phyloP scores from a whole-genome alignment of 2,888 invertebrate genomes.

The Thecocarcelia acutangulata region DNA sequence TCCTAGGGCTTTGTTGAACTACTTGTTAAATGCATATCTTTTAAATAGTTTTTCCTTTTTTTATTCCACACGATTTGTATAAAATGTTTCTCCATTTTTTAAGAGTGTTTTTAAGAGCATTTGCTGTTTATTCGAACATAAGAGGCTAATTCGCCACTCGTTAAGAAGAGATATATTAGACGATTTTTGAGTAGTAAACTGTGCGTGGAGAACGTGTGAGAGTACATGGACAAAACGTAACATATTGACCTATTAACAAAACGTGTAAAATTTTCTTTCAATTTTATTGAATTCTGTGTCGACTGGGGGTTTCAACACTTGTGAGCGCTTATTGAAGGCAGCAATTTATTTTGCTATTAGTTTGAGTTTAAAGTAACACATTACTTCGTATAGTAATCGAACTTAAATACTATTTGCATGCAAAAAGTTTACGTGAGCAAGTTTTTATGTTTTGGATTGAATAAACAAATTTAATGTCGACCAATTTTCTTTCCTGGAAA shows the following conservation, averaged over 20 bases:
- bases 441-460: too few relatives aligned
- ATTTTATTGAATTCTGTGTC: background rate
- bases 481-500: too few relatives aligned
- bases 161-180: background rate
- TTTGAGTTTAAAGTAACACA: too few relatives aligned
- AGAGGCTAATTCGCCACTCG: background rate
- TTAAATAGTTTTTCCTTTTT: constrained; percentile 37
- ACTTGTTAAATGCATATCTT: constrained; percentile 22
- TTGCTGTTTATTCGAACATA: background rate
- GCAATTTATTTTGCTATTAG: background rate
- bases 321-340: too few relatives aligned
- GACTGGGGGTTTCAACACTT: background rate
- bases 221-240: constrained; percentile 1
- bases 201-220: background rate
- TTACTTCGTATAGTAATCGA: too few relatives aligned
- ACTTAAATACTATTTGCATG: too few relatives aligned
- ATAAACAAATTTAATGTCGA: too few relatives aligned
- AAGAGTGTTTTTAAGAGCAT: constrained; percentile 43
- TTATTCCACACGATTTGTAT: constrained; percentile 8
- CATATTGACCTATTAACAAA: constrained; percentile 46
- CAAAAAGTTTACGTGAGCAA: too few relatives aligned
- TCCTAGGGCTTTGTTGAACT: constrained; percentile 20
- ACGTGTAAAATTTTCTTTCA: background rate
- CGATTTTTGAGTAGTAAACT: background rate
- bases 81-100: background rate